Evolutionary conservation across 1,140 invertebrate genomes (phyloP).

Genomic region (Drosophila azteca): DNA sequence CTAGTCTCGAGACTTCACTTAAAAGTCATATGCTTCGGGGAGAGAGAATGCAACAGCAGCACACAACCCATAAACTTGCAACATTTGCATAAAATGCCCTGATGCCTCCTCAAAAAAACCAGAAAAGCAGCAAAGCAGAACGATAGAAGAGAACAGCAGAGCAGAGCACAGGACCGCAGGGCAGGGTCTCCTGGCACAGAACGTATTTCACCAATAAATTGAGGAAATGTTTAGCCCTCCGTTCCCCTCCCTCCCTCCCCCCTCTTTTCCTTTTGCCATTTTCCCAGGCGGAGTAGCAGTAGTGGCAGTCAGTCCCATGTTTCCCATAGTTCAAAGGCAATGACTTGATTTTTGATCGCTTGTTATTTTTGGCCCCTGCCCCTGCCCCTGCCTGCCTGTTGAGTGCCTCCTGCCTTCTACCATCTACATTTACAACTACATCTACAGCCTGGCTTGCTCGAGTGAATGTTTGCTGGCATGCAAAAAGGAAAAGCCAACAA

Average conservation of each 20-base stretch:
- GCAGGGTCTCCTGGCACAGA: constrained; percentile 57
- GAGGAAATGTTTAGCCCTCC: constrained; percentile 61
- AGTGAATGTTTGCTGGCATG: constrained; percentile 9
- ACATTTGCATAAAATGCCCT: constrained; percentile 77
- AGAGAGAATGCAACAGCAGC: constrained; percentile 28
- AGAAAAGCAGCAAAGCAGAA: constrained; percentile 33
- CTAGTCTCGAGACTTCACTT: constrained; percentile 49
- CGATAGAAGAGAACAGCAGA: constrained; percentile 14
- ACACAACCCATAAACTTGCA: constrained; percentile 69
- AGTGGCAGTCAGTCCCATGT: constrained; percentile 21
- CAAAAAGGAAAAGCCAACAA: constrained; percentile 12
- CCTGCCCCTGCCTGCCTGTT: constrained; percentile 39
- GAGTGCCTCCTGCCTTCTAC: constrained; percentile 10
- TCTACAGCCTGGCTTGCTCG: too few species aligned
- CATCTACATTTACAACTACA: constrained; percentile 10
- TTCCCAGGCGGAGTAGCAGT: background rate
- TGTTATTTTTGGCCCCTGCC: constrained; percentile 33
- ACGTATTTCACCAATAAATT: constrained; percentile 78
- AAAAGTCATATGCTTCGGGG: constrained; percentile 59
- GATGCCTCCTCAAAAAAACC: constrained; percentile 53
- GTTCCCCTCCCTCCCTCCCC: background rate
- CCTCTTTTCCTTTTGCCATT: background rate
- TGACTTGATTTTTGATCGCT: constrained; percentile 67
- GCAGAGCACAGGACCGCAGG: constrained; percentile 24
- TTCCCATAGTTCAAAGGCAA: constrained; percentile 55